phyloP scores from a whole-genome alignment of 2,888 invertebrate species.

The Epistrophe eligans region DNA sequence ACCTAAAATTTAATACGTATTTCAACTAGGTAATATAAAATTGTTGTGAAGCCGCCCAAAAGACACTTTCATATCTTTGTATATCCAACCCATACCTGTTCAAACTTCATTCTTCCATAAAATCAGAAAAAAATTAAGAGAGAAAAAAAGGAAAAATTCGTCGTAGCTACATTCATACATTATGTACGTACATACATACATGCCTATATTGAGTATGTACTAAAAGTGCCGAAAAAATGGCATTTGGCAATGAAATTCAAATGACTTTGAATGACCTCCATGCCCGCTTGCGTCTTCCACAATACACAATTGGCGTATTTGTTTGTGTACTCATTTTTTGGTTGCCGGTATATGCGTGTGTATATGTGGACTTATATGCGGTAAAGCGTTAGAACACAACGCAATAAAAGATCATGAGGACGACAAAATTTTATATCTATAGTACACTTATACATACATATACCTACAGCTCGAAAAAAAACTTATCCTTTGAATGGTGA shows the following conservation, averaged over 20 bases:
- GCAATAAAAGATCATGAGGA: constrained; percentile 41
- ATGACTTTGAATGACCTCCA: constrained; percentile 76
- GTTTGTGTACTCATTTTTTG: constrained; percentile 53
- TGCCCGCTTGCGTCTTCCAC: constrained; percentile 38
- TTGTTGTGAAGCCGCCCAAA: constrained; percentile 40
- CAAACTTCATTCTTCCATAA: neutral
- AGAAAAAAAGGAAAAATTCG: constrained; percentile 30
- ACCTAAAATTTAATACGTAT: constrained; percentile 13
- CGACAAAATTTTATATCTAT: neutral
- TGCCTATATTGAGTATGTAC: constrained; percentile 18
- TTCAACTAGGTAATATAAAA: neutral
- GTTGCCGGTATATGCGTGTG: constrained; percentile 36
- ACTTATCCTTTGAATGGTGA: constrained; percentile 3
- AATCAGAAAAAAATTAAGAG: neutral
- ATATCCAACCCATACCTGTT: neutral
- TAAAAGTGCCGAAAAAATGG: constrained; percentile 58
- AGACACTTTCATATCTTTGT: constrained; percentile 24
- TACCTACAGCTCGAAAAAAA: neutral
- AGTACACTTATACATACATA: too few relatives aligned
- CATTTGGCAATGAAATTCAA: constrained; percentile 76
- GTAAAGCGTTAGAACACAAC: constrained; percentile 43
- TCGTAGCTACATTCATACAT: neutral
- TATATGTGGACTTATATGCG: neutral
- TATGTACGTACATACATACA: too few relatives aligned
- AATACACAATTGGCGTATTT: constrained; percentile 19